Evolutionary conservation across 2,888 invertebrate species (phyloP).

Genomic region (Cataglyphis albicans): DNA sequence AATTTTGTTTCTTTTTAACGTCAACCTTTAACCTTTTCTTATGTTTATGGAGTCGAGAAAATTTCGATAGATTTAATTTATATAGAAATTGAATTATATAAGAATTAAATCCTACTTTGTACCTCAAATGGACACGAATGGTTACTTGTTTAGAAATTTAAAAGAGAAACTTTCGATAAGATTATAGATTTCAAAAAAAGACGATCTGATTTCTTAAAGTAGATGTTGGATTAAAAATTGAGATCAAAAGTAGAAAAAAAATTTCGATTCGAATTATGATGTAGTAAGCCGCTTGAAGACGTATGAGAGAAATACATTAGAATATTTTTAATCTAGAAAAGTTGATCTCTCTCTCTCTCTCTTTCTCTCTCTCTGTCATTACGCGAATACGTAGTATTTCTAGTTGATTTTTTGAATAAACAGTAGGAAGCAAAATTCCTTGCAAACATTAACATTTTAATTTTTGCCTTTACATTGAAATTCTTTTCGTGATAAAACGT

Average conservation of each 20-base stretch:
- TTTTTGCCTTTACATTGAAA: slow-evolving; percentile 5
- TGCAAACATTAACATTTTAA: slow-evolving; percentile 8
- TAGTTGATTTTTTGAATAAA: slow-evolving; percentile 12
- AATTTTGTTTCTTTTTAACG: neutral
- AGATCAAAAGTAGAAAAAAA: neutral
- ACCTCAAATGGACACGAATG: neutral
- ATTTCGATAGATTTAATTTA: neutral
- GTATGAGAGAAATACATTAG: no score
- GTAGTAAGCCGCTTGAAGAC: neutral
- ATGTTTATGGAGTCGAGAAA: neutral
- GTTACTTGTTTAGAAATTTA: neutral
- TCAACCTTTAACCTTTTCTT: neutral
- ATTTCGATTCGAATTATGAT: neutral
- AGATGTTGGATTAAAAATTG: neutral
- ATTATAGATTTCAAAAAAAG: neutral
- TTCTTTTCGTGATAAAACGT: neutral
- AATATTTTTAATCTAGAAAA: slow-evolving; percentile 14
- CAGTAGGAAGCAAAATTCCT: neutral
- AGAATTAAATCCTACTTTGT: neutral
- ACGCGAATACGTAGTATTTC: neutral
- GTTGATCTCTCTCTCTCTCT: neutral
- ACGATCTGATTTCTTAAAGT: neutral
- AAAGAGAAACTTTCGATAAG: neutral
- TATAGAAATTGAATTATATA: neutral
- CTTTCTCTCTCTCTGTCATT: neutral